phyloP scores from a whole-genome alignment of 2,797 vertebrate species.

The Urocyon cinereoargenteus region DNA sequence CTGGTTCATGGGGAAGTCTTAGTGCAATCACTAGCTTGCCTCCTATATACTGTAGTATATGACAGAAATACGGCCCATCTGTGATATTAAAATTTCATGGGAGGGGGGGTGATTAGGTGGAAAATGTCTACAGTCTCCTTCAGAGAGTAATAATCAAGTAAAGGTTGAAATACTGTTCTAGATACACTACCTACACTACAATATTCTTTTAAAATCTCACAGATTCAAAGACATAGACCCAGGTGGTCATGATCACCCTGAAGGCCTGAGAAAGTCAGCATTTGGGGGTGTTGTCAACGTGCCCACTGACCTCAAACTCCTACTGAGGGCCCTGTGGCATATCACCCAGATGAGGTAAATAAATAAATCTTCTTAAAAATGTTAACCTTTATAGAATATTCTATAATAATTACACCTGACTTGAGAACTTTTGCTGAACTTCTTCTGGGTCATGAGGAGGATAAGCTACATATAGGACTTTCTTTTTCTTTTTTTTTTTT shows the following conservation, averaged over 20 bases:
- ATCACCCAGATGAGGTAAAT: conserved; percentile 20
- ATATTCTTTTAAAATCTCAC: conserved; percentile 41
- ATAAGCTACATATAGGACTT: not conserved
- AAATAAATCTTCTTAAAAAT: not conserved
- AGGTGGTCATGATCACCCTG: not conserved
- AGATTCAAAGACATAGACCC: conserved; percentile 16
- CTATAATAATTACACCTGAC: not conserved
- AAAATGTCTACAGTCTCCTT: not conserved
- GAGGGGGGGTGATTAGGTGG: not conserved
- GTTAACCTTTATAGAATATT: conserved; percentile 30
- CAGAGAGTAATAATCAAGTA: conserved; percentile 39
- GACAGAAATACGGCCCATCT: not conserved
- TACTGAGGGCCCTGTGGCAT: not conserved
- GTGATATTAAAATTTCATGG: conserved; percentile 36
- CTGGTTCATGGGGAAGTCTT: not conserved
- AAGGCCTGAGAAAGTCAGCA: conserved; percentile 3
- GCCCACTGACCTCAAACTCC: not conserved
- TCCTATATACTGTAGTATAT: not conserved
- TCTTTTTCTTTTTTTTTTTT: not conserved
- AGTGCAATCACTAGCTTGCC: not conserved
- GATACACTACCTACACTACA: conserved; percentile 19
- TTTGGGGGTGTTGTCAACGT: not conserved
- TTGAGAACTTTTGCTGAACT: not conserved
- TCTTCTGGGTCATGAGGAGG: not conserved
- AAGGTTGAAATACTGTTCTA: conserved; percentile 45